phyloP scores from a whole-genome alignment of 2,113 vertebrate genomes.

The Datnioides undecimradiatus region DNA sequence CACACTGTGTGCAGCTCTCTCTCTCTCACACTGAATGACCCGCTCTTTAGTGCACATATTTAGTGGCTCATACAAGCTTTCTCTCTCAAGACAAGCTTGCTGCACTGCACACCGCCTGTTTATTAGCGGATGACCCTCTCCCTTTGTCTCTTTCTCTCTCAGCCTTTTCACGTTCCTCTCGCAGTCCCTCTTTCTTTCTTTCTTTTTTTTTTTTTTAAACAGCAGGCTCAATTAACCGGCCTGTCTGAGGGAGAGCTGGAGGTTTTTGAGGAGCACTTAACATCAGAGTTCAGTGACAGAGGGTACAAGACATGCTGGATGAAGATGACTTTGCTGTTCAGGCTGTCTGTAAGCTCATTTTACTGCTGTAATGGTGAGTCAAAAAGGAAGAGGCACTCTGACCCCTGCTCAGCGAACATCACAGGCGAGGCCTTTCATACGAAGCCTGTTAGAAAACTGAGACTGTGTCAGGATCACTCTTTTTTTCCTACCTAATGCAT shows the following conservation, averaged over 20 bases:
- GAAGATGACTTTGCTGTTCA: conserved; percentile 11
- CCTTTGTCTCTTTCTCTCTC: conserved; percentile 40
- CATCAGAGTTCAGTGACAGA: conserved; percentile 38
- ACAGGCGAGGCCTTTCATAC: conserved; percentile 2
- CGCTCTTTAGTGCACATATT: conserved; percentile 45
- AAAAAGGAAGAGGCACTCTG: conserved; percentile 14
- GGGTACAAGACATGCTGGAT: conserved; percentile 10
- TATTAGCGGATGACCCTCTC: conserved; percentile 49
- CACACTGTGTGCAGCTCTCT: conserved; percentile 3
- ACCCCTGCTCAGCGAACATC: conserved; percentile 33
- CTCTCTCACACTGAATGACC: conserved; percentile 5
- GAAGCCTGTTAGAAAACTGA: neutral
- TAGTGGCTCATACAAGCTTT: conserved; percentile 36
- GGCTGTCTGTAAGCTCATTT: conserved; percentile 39
- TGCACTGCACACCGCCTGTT: conserved; percentile 36
- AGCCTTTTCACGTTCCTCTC: conserved; percentile 51
- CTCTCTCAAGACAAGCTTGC: conserved; percentile 12
- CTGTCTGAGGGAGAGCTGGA: conserved; percentile 52
- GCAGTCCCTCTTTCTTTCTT: neutral
- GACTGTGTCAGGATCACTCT: neutral
- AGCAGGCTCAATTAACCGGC: conserved; percentile 67
- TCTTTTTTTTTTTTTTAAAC: conserved; percentile 52
- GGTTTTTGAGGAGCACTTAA: conserved; percentile 55
- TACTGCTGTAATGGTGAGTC: conserved; percentile 4
- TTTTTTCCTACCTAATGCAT: neutral